Base-by-base conservation (phyloP, 2,888 invertebrate species). In the Apamea epomidion region DNA sequence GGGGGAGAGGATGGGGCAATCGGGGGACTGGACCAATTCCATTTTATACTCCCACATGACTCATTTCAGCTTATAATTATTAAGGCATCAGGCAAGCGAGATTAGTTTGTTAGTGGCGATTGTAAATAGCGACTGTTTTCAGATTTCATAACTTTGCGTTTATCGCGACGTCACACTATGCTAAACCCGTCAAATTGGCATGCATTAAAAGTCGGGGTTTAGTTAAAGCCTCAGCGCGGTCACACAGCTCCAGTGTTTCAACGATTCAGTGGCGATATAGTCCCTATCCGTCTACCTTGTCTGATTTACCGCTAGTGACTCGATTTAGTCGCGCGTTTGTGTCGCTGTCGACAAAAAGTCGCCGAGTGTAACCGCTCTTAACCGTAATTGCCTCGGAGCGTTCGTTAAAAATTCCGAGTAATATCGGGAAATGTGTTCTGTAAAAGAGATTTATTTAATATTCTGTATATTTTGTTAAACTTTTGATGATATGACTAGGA, bases 1-100 rank as follows among this genome's bases (percentile, higher is more conserved):
- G 10, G 45, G 10, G 32, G 37, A 6, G 51, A 37, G 65, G 78
- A 6, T 14, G 70, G 25, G 58, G 42, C 42, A 51, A 77, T 62
- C 42, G 62, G 75, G 69, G 67, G 78, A 82, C 78, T 42, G 75
- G 18, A 42, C 37, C 73, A 68, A 84, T 82, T 80, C 29, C 42
- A 42, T 79, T 83, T 74, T 67, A 80, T 69, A 77, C 76, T 81
- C 80, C 79, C n/a, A 64, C n/a, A 51, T 42, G 54, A 70, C 51
- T 83, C 69, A 73, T 68, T 83, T 68, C 67, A 71, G 71, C n/a
- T 62, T 69, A 25, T 75, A 69, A 74, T 71, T 18, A 64, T 78
- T 75, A 60, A 77, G 48, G 67, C 42, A 29, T 72, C n/a, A 37
- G 18, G 2, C 65, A 64, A 42, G 74, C 62, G 29, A 62, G 45